A percentile compares a stretch with the other conserved stretches of the same genome.
These are phyloP conservation scores for Manis pentadactyla DNA, from an alignment of 2,797 vertebrate genomes.

Conservation along the genomic window DNA sequence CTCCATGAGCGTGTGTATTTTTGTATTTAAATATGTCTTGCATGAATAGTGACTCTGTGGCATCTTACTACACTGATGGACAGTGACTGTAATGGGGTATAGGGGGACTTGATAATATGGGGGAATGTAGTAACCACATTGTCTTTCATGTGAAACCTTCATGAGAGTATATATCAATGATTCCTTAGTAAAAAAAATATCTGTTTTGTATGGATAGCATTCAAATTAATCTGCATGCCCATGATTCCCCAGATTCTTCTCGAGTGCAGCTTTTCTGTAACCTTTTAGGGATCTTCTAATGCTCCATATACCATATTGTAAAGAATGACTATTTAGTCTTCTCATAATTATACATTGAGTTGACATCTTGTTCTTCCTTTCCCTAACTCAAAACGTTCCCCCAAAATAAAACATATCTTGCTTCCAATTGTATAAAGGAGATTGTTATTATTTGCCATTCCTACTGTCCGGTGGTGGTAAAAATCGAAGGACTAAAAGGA, in stretches of 20 bases:
- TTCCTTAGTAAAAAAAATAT: too few species aligned
- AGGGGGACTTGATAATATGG: too few species aligned
- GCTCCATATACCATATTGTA: neutral
- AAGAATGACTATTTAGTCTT: neutral
- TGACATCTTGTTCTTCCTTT: neutral
- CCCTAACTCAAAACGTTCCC: neutral
- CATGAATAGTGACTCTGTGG: too few species aligned
- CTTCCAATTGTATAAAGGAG: neutral
- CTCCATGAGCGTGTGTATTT: neutral
- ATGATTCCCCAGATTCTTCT: neutral
- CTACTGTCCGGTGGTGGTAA: neutral
- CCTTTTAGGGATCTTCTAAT: neutral
- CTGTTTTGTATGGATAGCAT: neutral
- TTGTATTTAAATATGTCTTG: neutral
- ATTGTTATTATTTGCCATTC: neutral
- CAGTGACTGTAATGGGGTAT: too few species aligned
- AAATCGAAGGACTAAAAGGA: neutral
- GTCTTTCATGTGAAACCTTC: too few species aligned
- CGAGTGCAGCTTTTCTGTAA: neutral
- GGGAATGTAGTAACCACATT: too few species aligned
- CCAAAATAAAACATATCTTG: neutral
- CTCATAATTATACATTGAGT: neutral
- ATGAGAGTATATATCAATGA: too few species aligned
- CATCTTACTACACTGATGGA: too few species aligned
- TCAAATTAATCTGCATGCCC: neutral